Conservation (phyloP, 2,797 vertebrate species). For the Chiroxiphia lanceolata region DNA sequence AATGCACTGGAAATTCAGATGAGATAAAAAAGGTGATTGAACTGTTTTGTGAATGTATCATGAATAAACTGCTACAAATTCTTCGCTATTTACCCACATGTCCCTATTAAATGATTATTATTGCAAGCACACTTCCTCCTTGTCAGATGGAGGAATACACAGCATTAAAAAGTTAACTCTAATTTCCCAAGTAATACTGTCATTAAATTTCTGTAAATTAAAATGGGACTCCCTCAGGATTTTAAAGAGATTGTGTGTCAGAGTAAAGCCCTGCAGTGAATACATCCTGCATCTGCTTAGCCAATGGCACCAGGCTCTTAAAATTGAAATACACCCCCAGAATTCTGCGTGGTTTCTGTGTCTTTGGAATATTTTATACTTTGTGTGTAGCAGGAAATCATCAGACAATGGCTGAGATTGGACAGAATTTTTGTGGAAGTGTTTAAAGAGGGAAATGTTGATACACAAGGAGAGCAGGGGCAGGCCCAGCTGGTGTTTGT, state of each 20-base stretch:
- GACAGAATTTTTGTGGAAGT: not conserved
- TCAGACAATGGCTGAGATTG: fast-evolving
- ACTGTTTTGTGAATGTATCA: not conserved
- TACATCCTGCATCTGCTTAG: not conserved
- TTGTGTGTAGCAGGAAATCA: not conserved
- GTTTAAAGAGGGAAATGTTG: not conserved
- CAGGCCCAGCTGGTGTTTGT: too few relatives aligned
- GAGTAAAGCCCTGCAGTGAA: not conserved
- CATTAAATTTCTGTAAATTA: conserved; percentile 64
- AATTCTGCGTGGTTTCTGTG: not conserved
- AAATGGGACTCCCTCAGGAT: conserved; percentile 37
- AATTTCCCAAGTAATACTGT: conserved; percentile 27
- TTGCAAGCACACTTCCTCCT: not conserved
- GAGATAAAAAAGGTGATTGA: not conserved
- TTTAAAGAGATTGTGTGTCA: not conserved
- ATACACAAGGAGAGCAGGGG: too few relatives aligned
- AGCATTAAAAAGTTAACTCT: conserved; percentile 11
- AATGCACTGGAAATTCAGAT: not conserved
- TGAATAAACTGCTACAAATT: not conserved
- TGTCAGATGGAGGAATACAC: not conserved
- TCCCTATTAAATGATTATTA: not conserved
- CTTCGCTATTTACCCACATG: not conserved
- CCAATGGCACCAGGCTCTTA: not conserved
- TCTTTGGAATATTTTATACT: not conserved
- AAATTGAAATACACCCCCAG: not conserved